These are phyloP conservation scores for Biston stratarius DNA, from an alignment of 2,888 invertebrate genomes.

Conservation along the genomic window DNA sequence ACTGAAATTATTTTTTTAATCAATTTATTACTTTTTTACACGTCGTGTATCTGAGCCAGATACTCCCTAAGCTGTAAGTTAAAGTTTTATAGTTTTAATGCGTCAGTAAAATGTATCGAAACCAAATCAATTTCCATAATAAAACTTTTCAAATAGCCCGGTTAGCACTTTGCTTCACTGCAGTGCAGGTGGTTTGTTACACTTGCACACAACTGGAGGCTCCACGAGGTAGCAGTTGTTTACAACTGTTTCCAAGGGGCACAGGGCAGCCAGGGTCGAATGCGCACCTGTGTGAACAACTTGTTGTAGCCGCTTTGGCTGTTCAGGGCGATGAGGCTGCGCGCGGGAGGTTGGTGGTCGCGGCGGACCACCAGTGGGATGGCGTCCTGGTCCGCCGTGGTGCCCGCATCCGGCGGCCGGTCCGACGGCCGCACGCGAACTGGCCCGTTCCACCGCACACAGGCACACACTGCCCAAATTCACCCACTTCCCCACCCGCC, in stretches of 20 bases:
- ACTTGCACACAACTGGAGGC: not conserved
- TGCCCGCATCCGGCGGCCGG: slow-evolving; percentile 63
- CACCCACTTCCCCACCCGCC: slow-evolving; percentile 34
- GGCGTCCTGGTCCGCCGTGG: slow-evolving; percentile 83
- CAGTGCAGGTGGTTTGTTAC: too few species aligned
- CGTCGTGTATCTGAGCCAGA: too few species aligned
- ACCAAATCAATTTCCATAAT: too few species aligned
- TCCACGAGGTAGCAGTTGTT: slow-evolving; percentile 9
- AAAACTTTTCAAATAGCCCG: too few species aligned
- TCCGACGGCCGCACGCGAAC: slow-evolving; percentile 65
- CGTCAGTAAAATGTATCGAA: too few species aligned
- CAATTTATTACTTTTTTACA: too few species aligned
- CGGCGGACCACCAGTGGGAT: slow-evolving; percentile 83
- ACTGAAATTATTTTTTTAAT: too few species aligned
- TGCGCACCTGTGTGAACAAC: slow-evolving; percentile 92
- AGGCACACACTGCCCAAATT: slow-evolving; percentile 17
- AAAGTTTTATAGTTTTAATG: too few species aligned
- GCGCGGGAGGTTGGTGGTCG: slow-evolving; percentile 77
- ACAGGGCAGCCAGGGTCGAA: slow-evolving; percentile 36
- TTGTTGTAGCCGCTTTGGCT: slow-evolving; percentile 93
- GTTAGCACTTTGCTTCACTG: too few species aligned
- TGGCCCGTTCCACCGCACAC: slow-evolving; percentile 43
- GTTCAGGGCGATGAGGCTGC: slow-evolving; percentile 92
- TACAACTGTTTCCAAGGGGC: not conserved
- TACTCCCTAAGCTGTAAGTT: too few species aligned